Percentiles rank a stretch among this genome's conserved stretches.
Conservation (phyloP, 2,888 invertebrate genomes). For the Corbicula japonica region DNA sequence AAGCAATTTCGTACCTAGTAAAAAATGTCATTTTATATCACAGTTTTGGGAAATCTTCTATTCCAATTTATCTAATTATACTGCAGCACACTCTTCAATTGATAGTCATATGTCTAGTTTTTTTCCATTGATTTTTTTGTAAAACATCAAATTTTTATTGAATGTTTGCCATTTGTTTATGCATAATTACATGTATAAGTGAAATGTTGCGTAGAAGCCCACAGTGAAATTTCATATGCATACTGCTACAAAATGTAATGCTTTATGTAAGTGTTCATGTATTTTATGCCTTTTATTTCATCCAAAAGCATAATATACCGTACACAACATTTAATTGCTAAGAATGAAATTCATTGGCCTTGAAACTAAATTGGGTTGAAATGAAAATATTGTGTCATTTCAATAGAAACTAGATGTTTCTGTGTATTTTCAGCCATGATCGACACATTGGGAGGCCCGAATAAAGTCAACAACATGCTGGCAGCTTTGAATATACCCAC, state of each 20-base stretch:
- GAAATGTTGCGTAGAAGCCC: slow-evolving; percentile 13
- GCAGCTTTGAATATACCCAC: too few species aligned
- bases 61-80: neutral
- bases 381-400: slow-evolving; percentile 1
- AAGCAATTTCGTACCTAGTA: neutral
- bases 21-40: slow-evolving; percentile 6
- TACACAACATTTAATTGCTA: slow-evolving; percentile 11
- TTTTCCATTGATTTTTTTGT: slow-evolving; percentile 13
- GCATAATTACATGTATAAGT: slow-evolving; percentile 8
- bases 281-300: slow-evolving; percentile 8
- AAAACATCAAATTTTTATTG: slow-evolving; percentile 13
- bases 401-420: too few species aligned
- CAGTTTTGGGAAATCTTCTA: slow-evolving; percentile 5
- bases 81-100: slow-evolving; percentile 1
- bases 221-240: slow-evolving; percentile 13
- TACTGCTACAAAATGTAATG: slow-evolving; percentile 12
- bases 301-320: slow-evolving; percentile 15
- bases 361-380: slow-evolving; percentile 10
- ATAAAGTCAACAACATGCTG: too few species aligned
- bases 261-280: slow-evolving; percentile 13
- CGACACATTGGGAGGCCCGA: too few species aligned
- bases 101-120: too few species aligned
- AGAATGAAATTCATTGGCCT: slow-evolving; percentile 13
- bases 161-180: slow-evolving; percentile 9
- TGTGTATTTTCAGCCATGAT: too few species aligned